Evolutionary conservation across 1,140 invertebrate species (phyloP), one percentile per base, ranked within the genome.

Genomic region (Subanguina moxae): DNA sequence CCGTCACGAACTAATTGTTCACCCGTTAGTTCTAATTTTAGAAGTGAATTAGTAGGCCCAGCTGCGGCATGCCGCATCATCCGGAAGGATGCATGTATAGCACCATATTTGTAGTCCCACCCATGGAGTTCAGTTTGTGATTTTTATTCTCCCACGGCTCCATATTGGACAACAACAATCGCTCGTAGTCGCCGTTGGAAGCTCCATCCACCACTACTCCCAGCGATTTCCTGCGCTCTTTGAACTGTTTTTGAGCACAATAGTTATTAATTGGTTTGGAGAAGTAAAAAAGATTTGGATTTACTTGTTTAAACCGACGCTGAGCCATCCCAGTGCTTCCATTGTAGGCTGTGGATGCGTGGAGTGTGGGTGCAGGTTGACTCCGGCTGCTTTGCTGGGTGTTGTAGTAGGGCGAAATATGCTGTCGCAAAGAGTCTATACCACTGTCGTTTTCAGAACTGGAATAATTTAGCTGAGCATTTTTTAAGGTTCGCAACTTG

Each of bases 371-470:
- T 28, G 9, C 45, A 43, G 15, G 23, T 23, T 1, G 43, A 38
- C n/a, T 28, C n/a, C 0, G 66, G 58, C 38, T 30, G 58, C 1
- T 61, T 25, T 25, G n/a, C 8, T 28, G 19, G 21, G n/a, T 21
- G 28, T 25, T 15, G 59, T 75, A 71, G 32, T 78, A 76, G 13
- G 74, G 74, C 1, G 73, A 78, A 19, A 70, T 68, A 43, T 76
- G 48, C 19, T 76, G 75, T 21, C 75, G 76, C 23, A 76, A 58
- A 42, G 76, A 78, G 59, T 76, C 76, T 23, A 76, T 76, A 23
- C 75, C 75, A 52, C 76, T 78, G 62, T 76, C 75, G 45, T 76
- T 76, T 56, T 76, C 76, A 13, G 73, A 71, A 57, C 74, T 75
- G 9, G n/a, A 73, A 42, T 7, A 21, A 25, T 25, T 8, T 3